phyloP scores from a whole-genome alignment of 2,888 invertebrate genomes.

The Cheilosia grossa region DNA sequence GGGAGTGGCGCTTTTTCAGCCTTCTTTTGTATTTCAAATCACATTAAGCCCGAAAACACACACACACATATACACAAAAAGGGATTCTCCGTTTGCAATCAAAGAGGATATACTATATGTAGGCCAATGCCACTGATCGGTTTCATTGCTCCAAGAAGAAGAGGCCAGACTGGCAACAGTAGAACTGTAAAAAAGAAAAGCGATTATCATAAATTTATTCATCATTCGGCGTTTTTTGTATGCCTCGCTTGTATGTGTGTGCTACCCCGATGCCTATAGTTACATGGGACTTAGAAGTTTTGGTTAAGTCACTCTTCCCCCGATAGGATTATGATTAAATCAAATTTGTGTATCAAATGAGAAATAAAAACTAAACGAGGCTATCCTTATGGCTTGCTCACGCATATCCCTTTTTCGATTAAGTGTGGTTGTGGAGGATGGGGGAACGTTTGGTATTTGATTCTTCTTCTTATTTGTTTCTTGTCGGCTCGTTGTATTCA shows the following conservation, averaged over 20 bases:
- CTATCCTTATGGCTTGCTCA: constrained; percentile 54
- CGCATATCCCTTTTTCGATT: constrained; percentile 16
- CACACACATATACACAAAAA: constrained; percentile 5
- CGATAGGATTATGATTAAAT: constrained; percentile 68
- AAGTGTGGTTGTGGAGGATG: constrained; percentile 4
- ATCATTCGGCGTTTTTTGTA: constrained; percentile 45
- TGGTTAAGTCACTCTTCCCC: constrained; percentile 43
- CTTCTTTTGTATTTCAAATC: constrained; percentile 12
- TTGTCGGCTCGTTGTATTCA: constrained; percentile 21
- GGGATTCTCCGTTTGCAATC: constrained; percentile 41
- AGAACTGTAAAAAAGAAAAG: constrained; percentile 32
- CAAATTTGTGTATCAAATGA: constrained; percentile 71
- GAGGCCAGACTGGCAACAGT: constrained; percentile 18
- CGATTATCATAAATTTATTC: constrained; percentile 72
- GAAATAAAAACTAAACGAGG: constrained; percentile 65
- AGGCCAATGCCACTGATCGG: constrained; percentile 58
- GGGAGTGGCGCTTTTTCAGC: constrained; percentile 22
- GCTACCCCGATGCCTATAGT: constrained; percentile 51
- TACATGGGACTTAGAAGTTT: constrained; percentile 58
- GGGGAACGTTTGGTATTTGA: constrained; percentile 34
- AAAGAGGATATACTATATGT: constrained; percentile 42
- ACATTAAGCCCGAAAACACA: constrained; percentile 3
- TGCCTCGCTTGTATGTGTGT: neutral
- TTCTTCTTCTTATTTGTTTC: constrained; percentile 10
- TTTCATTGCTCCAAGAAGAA: constrained; percentile 36